Base-by-base conservation (phyloP, 2,888 invertebrate species). In the Hirtodrosophila histrioides region DNA sequence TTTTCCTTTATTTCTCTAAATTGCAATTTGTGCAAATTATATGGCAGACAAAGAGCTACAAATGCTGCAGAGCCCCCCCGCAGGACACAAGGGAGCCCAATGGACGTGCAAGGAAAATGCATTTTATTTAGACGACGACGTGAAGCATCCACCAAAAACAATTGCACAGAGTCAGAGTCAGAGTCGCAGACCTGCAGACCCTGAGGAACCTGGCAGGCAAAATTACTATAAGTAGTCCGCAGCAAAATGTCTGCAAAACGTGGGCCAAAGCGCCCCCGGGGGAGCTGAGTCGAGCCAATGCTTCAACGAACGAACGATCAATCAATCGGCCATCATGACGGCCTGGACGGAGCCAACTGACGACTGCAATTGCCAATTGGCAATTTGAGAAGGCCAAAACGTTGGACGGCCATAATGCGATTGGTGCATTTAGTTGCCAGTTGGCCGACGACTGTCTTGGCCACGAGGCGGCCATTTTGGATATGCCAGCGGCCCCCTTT, bases 1-100 rank as follows among this genome's bases (percentile, higher is more conserved):
- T 69, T 72, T 76, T 78, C 80, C 76, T 76, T 80, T 80, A 82
- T 85, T 81, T 84, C 86, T 85, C 70, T 86, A 86, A 87, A 87
- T 88, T 88, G 85, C 85, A 87, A 79, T 88, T 88, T 83, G 83
- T 64, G 75, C 71, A 86, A 84, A 86, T 86, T 86, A 87, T 87
- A 84, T 84, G 73, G 65, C 82, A 84, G 75, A 66, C 75, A 85
- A 86, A 81, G 78, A 67, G 75, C 73, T 67, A 69, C 79, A 79
- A 81, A 78, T 69, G 67, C 54, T 78, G 76, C 44, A 40, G 41
- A 29, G 27, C 40, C 33, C 53, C 56, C 54, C 58, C 69, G 40
- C 55, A 69, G 67, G 51, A 58, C 45, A 51, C 54, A 17, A 54
- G 65, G 48, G 41, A 35, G 57, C 12, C 43, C 54, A 29, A 33